phyloP scores from a whole-genome alignment of 2,113 vertebrate species.

The Halichoerus grypus region DNA sequence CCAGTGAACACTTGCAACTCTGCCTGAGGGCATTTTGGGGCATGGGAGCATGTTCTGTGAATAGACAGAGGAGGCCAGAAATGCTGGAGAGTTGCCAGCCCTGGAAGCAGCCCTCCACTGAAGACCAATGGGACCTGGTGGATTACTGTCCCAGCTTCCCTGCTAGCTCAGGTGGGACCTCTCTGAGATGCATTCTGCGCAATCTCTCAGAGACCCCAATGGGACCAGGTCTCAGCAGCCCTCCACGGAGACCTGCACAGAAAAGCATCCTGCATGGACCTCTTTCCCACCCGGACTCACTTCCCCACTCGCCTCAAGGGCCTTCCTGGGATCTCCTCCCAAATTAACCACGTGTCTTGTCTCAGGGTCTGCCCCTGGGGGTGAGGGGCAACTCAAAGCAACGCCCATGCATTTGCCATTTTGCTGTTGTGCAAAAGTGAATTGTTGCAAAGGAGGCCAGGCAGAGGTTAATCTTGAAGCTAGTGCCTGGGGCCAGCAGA shows the following conservation, averaged over 20 bases:
- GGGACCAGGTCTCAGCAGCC: neutral
- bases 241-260: neutral
- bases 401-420: neutral
- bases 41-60: too few species aligned
- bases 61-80: neutral
- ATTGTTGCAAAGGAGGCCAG: rapidly evolving
- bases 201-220: neutral
- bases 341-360: neutral
- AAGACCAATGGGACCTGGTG: neutral
- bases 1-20: neutral
- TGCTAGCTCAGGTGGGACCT: neutral
- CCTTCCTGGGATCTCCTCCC: neutral
- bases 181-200: neutral
- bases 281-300: neutral
- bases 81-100: neutral
- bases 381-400: neutral
- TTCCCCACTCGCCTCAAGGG: neutral
- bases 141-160: neutral
- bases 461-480: neutral
- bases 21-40: neutral
- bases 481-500: neutral
- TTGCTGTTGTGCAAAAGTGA: neutral
- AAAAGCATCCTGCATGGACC: neutral
- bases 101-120: neutral
- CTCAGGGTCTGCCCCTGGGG: neutral